These are phyloP conservation scores for Myiothlypis coronata DNA, from an alignment of 2,797 vertebrate species.

Conservation along the genomic window DNA sequence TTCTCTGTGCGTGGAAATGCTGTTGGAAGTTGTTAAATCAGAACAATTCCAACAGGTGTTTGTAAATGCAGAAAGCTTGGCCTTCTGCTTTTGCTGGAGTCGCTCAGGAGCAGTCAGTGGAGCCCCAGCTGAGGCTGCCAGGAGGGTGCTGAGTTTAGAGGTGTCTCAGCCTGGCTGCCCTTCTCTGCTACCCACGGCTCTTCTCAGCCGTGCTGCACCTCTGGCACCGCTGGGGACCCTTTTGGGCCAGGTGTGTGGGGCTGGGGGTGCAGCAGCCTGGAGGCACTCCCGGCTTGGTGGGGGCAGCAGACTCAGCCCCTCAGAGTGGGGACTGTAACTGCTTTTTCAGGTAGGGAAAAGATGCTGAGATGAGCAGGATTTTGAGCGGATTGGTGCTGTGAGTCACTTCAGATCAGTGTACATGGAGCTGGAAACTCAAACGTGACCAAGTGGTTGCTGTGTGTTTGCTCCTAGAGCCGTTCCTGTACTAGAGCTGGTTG, in stretches of 20 bases:
- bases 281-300: rapidly evolving
- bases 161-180: background rate
- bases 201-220: background rate
- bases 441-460: background rate
- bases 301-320: background rate
- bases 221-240: background rate
- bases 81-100: background rate
- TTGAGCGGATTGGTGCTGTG: background rate
- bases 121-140: background rate
- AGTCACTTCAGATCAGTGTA: background rate
- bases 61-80: background rate
- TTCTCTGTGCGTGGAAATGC: background rate
- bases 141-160: background rate
- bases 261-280: background rate
- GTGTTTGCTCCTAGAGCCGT: background rate
- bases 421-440: background rate
- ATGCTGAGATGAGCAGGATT: background rate
- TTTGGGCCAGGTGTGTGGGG: rapidly evolving
- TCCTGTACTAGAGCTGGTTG: background rate
- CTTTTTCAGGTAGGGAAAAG: background rate
- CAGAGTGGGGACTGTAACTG: background rate
- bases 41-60: background rate
- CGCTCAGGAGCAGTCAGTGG: background rate
- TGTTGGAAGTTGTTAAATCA: background rate
- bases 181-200: background rate